Evolutionary conservation across 2,797 vertebrate genomes (phyloP).

Genomic region (Mallotus villosus): DNA sequence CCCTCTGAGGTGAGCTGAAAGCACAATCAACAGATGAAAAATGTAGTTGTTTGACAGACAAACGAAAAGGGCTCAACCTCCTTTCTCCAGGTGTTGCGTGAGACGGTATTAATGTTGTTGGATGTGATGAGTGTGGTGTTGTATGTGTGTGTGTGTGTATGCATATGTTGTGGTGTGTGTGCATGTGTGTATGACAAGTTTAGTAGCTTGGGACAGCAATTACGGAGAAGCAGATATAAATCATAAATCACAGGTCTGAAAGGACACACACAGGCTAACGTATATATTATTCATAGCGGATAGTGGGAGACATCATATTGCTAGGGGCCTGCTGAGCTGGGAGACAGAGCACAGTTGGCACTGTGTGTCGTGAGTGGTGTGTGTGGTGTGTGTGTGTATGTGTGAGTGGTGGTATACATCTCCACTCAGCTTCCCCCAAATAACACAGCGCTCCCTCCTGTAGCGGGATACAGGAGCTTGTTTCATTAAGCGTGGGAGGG

Average conservation of each 20-base stretch:
- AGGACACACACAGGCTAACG: slow-evolving; percentile 46
- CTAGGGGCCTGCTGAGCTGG: slow-evolving; percentile 52
- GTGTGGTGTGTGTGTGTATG: neutral
- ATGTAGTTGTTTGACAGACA: no score
- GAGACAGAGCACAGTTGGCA: slow-evolving; percentile 29
- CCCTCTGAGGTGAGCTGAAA: no score
- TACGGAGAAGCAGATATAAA: slow-evolving; percentile 66
- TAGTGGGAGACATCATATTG: slow-evolving; percentile 62
- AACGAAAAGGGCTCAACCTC: no score
- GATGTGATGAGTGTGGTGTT: no score
- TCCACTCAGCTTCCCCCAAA: neutral
- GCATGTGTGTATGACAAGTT: no score
- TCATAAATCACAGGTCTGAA: slow-evolving; percentile 66
- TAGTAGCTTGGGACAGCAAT: slow-evolving; percentile 56
- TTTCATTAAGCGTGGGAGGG: slow-evolving; percentile 25
- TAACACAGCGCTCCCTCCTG: neutral
- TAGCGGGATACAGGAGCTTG: neutral
- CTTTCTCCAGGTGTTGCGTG: no score
- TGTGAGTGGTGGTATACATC: neutral
- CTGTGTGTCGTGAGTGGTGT: no score
- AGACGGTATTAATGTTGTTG: no score
- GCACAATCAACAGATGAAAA: no score
- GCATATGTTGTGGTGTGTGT: no score
- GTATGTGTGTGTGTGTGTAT: no score
- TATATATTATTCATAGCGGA: slow-evolving; percentile 64